Percentiles rank a stretch among this genome's conserved stretches.
Evolutionary conservation across 2,797 vertebrate species (phyloP).

Genomic region (Xenentodon cancila): DNA sequence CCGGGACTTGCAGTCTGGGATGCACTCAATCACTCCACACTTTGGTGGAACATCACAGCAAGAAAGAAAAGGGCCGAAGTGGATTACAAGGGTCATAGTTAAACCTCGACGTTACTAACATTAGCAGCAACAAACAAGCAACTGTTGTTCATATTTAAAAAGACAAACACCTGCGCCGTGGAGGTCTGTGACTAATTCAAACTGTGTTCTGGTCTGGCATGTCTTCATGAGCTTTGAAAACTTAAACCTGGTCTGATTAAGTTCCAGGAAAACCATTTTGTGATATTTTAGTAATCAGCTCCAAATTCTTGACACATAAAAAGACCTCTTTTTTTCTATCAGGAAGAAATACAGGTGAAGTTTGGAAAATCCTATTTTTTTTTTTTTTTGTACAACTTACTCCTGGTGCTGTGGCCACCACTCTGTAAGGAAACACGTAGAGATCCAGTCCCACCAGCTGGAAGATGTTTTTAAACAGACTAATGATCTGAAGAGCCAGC

Average conservation of each 20-base stretch:
- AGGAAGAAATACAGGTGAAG: too few species aligned
- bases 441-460: constrained; percentile 96
- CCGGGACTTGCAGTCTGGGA: constrained; percentile 96
- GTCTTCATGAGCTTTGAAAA: background rate
- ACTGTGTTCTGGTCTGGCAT: too few species aligned
- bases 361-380: too few species aligned
- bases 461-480: constrained; percentile 98
- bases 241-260: background rate
- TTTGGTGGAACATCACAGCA: constrained; percentile 49
- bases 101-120: too few species aligned
- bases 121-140: too few species aligned
- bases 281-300: too few species aligned
- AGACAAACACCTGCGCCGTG: too few species aligned
- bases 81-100: too few species aligned
- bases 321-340: too few species aligned
- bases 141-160: too few species aligned
- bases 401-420: constrained; percentile 96
- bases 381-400: constrained; percentile 62
- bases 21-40: constrained; percentile 98
- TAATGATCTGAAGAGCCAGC: constrained; percentile 97
- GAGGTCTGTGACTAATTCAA: too few species aligned
- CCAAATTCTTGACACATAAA: background rate
- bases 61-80: too few species aligned
- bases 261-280: background rate
- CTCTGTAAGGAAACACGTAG: constrained; percentile 96